These are phyloP conservation scores for Dunckerocampus dactyliophorus DNA, from an alignment of 2,113 vertebrate genomes.

Conservation along the genomic window DNA sequence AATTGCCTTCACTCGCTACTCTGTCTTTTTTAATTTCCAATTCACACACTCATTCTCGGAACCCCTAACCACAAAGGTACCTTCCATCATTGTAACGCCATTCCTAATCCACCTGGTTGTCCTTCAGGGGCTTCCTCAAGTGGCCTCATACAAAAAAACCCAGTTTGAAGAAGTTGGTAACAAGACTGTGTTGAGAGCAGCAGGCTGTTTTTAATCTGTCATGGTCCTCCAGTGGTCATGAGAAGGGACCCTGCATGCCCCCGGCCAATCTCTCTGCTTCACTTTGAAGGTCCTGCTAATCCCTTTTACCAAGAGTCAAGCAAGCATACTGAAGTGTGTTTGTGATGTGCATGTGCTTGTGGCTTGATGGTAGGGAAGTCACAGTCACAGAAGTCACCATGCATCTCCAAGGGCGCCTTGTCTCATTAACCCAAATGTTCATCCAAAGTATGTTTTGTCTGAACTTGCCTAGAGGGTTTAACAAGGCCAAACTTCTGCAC, in stretches of 20 bases:
- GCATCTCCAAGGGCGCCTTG: slow-evolving; percentile 18
- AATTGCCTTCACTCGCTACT: slow-evolving; percentile 35
- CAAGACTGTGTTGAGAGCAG: slow-evolving; percentile 33
- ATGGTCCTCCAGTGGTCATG: slow-evolving; percentile 49
- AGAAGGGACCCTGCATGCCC: slow-evolving; percentile 52
- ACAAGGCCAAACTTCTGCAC: slow-evolving; percentile 48
- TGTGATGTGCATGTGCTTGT: slow-evolving; percentile 11
- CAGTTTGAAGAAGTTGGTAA: slow-evolving; percentile 32
- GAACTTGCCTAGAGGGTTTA: slow-evolving; percentile 28
- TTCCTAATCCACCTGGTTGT: slow-evolving; percentile 64
- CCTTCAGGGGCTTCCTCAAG: slow-evolving; percentile 21
- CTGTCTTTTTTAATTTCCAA: slow-evolving; percentile 48
- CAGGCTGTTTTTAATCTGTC: slow-evolving; percentile 64
- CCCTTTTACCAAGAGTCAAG: slow-evolving; percentile 57
- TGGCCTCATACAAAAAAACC: slow-evolving; percentile 41
- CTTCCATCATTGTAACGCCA: slow-evolving; percentile 48
- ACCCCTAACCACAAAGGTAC: slow-evolving; percentile 41
- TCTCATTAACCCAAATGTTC: slow-evolving; percentile 19
- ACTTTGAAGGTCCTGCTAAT: slow-evolving; percentile 74
- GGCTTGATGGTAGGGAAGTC: slow-evolving; percentile 10
- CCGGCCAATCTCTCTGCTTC: slow-evolving; percentile 54
- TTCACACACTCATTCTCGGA: slow-evolving; percentile 21
- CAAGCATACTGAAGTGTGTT: slow-evolving; percentile 43
- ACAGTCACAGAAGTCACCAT: slow-evolving; percentile 21
- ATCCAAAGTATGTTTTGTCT: slow-evolving; percentile 33